A percentile compares a stretch with the other conserved stretches of the same genome.
phyloP scores from a whole-genome alignment of 2,888 invertebrate genomes.

The Acleris holmiana region DNA sequence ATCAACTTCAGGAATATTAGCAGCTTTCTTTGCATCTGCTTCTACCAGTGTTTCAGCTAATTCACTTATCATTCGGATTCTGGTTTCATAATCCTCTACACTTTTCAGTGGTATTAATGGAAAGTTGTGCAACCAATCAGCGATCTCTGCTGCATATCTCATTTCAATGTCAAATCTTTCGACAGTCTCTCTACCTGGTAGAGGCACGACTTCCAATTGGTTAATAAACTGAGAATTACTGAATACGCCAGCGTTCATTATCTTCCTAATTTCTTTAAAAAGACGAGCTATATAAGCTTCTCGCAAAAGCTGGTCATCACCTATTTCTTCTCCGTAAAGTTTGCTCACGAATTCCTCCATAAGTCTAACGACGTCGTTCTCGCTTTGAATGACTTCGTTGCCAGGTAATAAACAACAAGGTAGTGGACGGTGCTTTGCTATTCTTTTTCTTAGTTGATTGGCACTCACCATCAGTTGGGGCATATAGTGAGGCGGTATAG shows the following conservation, averaged over 20 bases:
- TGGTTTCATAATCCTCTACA: conserved; percentile 43
- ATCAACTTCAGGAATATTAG: conserved; percentile 43
- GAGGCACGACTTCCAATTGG: conserved; percentile 46
- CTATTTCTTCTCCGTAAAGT: conserved; percentile 53
- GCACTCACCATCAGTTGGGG: conserved; percentile 46
- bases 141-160: conserved; percentile 59
- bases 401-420: neutral
- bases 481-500: conserved; percentile 46
- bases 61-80: conserved; percentile 53
- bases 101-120: conserved; percentile 51
- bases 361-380: conserved; percentile 55
- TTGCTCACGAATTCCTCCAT: conserved; percentile 56
- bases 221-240: conserved; percentile 51
- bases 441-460: conserved; percentile 47
- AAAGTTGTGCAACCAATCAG: conserved; percentile 64
- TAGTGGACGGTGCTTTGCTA: conserved; percentile 40
- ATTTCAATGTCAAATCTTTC: conserved; percentile 53
- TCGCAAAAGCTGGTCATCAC: conserved; percentile 57
- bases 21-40: conserved; percentile 41
- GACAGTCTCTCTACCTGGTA: conserved; percentile 50
- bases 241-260: conserved; percentile 45
- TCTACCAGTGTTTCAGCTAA: conserved; percentile 57
- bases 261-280: conserved; percentile 55
- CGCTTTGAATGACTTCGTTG: neutral
- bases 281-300: conserved; percentile 60